Evolutionary conservation across 2,888 invertebrate species (phyloP), one percentile per base, ranked within the genome.

Genomic region (Phalera bucephala): DNA sequence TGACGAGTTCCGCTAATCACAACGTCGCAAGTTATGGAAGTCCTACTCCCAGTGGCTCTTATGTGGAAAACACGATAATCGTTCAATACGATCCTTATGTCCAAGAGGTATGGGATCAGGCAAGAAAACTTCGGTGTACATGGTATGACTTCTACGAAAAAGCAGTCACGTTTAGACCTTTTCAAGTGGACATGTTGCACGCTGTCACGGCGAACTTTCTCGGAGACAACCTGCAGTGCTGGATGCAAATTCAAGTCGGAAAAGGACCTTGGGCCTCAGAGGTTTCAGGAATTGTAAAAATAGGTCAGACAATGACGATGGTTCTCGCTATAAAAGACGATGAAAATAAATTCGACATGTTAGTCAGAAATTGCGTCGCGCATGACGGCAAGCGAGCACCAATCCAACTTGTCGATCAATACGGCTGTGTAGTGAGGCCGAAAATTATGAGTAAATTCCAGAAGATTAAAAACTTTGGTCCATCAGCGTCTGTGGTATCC

Each of bases 181-280:
- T 97, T 94, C 96, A 97, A 91, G 97, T 97, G 21, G 97, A 97
- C 77, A 97, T 97, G 96, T 80, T 97, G 59, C 97, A 97, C 76
- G 97, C 97, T 0, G 97, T 97, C 28, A 97, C 97, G 0, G 97
- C 97, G 31, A 97, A 97, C 91, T 97, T 97, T 92, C 92, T 97
- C 61, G 97, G 97, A 15, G 97, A 97, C 83, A 97, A 97, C 88
- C 90, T 97, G 62, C 97, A 97, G 76, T 97, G 97, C 85, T 97
- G 97, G 97, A 97, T 97, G 97, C 97, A 97, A 83, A 97, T 97
- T 63, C 97, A 97, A 85, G 97, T 97, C 28, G 97, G 97, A 36
- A 97, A 97, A 77, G 97, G 97, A 52, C 97, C 97, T 0, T 97
- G 97, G 97, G 97, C 97, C n/a, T 96, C 96, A 8, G 97, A 97